These are phyloP conservation scores for Arrhopalites spinosus DNA, from an alignment of 2,888 invertebrate genomes.

Conservation along the genomic window DNA sequence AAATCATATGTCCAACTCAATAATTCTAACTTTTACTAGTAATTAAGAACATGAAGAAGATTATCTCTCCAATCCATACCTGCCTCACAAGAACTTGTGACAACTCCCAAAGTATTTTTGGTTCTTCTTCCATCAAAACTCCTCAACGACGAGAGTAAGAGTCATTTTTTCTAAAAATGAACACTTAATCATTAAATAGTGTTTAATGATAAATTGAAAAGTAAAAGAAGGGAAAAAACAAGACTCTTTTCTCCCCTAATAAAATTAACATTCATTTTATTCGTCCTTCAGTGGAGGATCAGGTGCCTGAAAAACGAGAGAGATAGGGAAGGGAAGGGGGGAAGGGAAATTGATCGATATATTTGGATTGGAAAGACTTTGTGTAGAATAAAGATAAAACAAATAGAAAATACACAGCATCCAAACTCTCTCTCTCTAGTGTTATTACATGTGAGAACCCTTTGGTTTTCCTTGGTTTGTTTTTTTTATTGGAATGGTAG, in stretches of 20 bases:
- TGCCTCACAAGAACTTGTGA: neutral
- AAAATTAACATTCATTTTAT: neutral
- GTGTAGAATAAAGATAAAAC: neutral
- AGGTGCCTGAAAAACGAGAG: neutral
- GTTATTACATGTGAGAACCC: too few species aligned
- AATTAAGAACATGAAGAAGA: neutral
- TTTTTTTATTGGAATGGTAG: too few species aligned
- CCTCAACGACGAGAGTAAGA: too few species aligned
- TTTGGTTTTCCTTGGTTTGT: too few species aligned
- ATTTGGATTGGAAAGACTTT: neutral
- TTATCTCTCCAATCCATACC: neutral
- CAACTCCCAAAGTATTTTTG: neutral
- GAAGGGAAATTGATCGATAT: neutral
- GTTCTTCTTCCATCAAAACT: neutral
- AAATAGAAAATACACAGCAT: neutral
- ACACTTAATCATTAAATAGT: too few species aligned
- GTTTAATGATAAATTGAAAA: too few species aligned
- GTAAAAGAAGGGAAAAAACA: too few species aligned
- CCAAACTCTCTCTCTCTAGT: neutral
- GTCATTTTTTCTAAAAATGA: too few species aligned
- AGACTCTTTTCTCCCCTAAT: neutral
- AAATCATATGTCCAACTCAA: constrained; percentile 6
- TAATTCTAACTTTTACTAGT: neutral
- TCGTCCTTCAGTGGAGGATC: neutral
- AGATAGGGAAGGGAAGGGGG: neutral